Percentiles rank a stretch among this genome's conserved stretches.
These are phyloP conservation scores for Gymnodraco acuticeps DNA, from an alignment of 2,797 vertebrate genomes.

Conservation along the genomic window DNA sequence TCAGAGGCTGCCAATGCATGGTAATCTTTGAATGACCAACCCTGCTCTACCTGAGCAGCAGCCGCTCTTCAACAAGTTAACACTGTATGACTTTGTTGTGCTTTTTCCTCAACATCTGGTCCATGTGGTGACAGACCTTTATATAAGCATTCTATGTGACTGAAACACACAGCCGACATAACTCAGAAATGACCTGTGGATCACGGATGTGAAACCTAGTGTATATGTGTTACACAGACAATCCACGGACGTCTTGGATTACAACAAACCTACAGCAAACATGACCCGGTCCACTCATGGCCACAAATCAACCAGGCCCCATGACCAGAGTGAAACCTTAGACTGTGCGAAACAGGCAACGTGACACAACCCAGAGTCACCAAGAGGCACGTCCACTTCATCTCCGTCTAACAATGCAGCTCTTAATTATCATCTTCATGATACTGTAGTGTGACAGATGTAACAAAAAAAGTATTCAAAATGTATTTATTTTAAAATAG, in stretches of 20 bases:
- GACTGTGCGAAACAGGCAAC: constrained; percentile 5
- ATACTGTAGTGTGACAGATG: neutral
- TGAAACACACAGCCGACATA: neutral
- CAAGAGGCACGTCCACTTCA: constrained; percentile 8
- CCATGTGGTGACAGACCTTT: neutral
- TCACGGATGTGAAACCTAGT: neutral
- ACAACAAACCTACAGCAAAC: constrained; percentile 17
- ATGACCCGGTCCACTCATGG: constrained; percentile 24
- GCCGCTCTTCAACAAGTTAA: neutral
- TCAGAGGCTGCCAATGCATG: neutral
- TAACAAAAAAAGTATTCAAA: neutral
- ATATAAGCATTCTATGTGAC: neutral
- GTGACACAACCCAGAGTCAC: constrained; percentile 1
- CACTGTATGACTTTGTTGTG: neutral
- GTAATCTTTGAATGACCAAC: neutral
- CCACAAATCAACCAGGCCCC: constrained; percentile 16
- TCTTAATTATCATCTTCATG: neutral
- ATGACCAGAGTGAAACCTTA: constrained; percentile 37
- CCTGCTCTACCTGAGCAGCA: neutral
- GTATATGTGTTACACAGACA: constrained; percentile 5
- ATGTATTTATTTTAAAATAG: too few species aligned
- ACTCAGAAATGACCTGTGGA: constrained; percentile 13
- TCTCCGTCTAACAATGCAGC: neutral
- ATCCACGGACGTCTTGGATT: constrained; percentile 26
- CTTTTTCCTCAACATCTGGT: neutral